These are phyloP conservation scores for Bombus superbus DNA, from an alignment of 1,140 invertebrate genomes.

Conservation along the genomic window DNA sequence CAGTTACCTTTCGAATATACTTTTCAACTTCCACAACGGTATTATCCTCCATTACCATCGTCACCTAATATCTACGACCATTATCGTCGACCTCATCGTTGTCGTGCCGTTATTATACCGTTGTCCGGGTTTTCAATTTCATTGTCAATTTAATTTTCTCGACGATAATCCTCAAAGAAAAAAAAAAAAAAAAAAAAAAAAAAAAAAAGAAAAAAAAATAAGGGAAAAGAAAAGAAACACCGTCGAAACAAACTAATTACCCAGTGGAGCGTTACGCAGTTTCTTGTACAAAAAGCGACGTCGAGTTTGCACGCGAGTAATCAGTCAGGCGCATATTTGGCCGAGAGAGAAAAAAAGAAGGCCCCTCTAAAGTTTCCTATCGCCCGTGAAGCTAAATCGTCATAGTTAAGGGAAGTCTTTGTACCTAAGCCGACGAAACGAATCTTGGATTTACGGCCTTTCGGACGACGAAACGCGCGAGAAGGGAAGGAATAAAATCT, in stretches of 20 bases:
- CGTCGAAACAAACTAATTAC: conserved; percentile 25
- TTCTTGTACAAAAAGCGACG: neutral
- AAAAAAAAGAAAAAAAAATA: no score
- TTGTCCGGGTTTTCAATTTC: no score
- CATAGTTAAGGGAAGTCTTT: neutral
- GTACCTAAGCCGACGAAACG: conserved; percentile 24
- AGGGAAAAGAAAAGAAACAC: neutral
- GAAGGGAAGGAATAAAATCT: conserved; percentile 14
- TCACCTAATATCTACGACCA: no score
- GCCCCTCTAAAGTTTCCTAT: conserved; percentile 42
- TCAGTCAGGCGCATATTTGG: conserved; percentile 47
- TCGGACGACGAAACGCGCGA: neutral
- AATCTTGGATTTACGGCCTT: conserved; percentile 6
- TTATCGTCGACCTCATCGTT: no score
- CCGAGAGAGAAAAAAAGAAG: conserved; percentile 11
- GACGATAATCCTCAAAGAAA: no score
- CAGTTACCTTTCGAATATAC: neutral
- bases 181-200: no score
- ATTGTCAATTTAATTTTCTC: no score
- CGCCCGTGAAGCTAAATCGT: conserved; percentile 54
- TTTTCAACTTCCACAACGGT: neutral
- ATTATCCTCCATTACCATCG: neutral
- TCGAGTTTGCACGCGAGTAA: conserved; percentile 20
- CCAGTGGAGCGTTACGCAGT: neutral
- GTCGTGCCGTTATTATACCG: no score